Evolutionary conservation across 2,888 invertebrate species (phyloP).

Genomic region (Fabriciana adippe): DNA sequence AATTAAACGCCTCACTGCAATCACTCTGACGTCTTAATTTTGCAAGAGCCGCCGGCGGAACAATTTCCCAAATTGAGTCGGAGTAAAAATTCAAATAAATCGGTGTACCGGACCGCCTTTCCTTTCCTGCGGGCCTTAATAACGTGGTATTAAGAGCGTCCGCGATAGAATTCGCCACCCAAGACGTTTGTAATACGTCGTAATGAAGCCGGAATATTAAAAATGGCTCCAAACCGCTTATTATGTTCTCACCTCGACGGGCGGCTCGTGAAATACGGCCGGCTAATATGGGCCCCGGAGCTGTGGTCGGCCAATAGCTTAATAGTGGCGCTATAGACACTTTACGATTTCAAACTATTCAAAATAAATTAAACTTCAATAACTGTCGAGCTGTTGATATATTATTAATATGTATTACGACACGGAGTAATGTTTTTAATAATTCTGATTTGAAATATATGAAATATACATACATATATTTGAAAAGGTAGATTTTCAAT

Average conservation of each 20-base stretch:
- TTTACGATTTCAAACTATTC: constrained; percentile 30
- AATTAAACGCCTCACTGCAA: constrained; percentile 79
- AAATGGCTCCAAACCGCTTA: constrained; percentile 80
- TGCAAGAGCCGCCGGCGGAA: constrained; percentile 77
- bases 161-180: constrained; percentile 82
- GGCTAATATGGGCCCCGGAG: constrained; percentile 69
- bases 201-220: constrained; percentile 82
- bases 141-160: constrained; percentile 77
- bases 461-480: too few relatives aligned
- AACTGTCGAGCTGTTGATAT: constrained; percentile 13
- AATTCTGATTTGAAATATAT: too few relatives aligned
- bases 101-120: constrained; percentile 67
- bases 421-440: too few relatives aligned
- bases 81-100: constrained; percentile 82
- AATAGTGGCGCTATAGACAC: constrained; percentile 65
- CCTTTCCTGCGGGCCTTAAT: constrained; percentile 69
- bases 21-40: constrained; percentile 82
- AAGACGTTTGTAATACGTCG: constrained; percentile 81
- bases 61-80: constrained; percentile 82
- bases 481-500: too few relatives aligned
- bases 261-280: constrained; percentile 76
- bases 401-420: constrained; percentile 6
- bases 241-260: constrained; percentile 81
- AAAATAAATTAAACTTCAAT: constrained; percentile 12
- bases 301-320: constrained; percentile 52